phyloP scores from a whole-genome alignment of 2,888 invertebrate genomes.

The Sericinus montela region DNA sequence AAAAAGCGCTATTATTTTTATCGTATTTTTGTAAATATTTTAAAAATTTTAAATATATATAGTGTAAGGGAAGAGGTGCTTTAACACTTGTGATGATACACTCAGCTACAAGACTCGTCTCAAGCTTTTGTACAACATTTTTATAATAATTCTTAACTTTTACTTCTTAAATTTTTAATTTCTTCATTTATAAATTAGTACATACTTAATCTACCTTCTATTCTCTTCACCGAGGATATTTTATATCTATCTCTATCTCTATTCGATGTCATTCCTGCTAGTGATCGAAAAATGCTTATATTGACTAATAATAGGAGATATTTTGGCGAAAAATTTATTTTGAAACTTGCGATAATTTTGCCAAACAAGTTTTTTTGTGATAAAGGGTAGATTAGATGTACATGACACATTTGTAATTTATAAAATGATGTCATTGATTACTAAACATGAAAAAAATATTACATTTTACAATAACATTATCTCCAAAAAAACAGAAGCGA shows the following conservation, averaged over 20 bases:
- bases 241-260: constrained; percentile 4
- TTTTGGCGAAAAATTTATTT: background rate
- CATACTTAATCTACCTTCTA: background rate
- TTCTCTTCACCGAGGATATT: background rate
- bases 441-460: too few species aligned
- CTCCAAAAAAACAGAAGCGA: background rate
- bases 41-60: constrained; percentile 21
- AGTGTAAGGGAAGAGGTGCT: constrained; percentile 26
- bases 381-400: constrained; percentile 10
- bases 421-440: constrained; percentile 6
- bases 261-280: constrained; percentile 4
- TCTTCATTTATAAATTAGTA: background rate
- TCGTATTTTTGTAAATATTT: constrained; percentile 25
- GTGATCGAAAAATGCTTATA: constrained; percentile 3
- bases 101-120: constrained; percentile 1
- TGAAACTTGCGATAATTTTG: constrained; percentile 5
- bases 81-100: constrained; percentile 14
- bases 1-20: constrained; percentile 13
- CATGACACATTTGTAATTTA: constrained; percentile 6
- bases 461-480: too few species aligned
- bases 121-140: background rate
- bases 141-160: background rate
- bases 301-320: background rate
- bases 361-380: constrained; percentile 4
- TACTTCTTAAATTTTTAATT: background rate